Base-by-base conservation (phyloP, 1,140 invertebrate genomes). In the Saccostrea cuccullata region DNA sequence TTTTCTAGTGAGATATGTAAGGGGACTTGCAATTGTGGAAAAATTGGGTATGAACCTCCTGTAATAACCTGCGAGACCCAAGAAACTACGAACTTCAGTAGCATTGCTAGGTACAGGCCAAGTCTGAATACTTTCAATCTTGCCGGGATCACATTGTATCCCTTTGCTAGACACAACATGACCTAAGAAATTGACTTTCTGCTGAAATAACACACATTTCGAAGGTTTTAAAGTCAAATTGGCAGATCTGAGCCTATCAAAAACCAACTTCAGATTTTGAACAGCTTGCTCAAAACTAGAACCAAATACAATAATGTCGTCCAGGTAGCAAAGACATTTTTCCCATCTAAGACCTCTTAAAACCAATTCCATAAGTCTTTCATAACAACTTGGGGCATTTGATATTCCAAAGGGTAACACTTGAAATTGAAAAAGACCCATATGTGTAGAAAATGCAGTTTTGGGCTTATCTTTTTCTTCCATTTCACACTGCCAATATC, bases 391-490 rank as follows among this genome's bases (percentile, higher is more conserved):
- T 36, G 30, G 30, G 30, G 30, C 30, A 36, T 36, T 36, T 36
- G 26, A 58, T 6, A 93, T 83, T 17, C 90, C 88, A 90, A 93
- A 92, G 30, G 89, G 87, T 56, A 92, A 58, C 9, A 87, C 84
- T 64, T 84, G 86, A 85, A 91, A 91, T 82, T 91, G 83, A 82
- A 55, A 91, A 13, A 91, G n/a, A 20, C 89, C 90, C 55, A 83
- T 73, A 30, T 86, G 84, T 17, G 88, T 86, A 5, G 82, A 23
- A 67, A 86, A 90, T 70, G 58, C 91, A n/a, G 84, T 87, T 55
- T 89, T 89, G 13, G 77, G 47, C 73, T 82, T 82, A 85, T 89
- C 77, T 26, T 82, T 55, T 26, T 87, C 84, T 30, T 88, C 67
- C 58, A 89, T 86, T 84, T 87, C 40, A 83, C 84, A 58, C 73